Percentiles rank a stretch among this genome's conserved stretches.
Conservation (phyloP, 1,140 invertebrate genomes). For the Ceratina australensis region DNA sequence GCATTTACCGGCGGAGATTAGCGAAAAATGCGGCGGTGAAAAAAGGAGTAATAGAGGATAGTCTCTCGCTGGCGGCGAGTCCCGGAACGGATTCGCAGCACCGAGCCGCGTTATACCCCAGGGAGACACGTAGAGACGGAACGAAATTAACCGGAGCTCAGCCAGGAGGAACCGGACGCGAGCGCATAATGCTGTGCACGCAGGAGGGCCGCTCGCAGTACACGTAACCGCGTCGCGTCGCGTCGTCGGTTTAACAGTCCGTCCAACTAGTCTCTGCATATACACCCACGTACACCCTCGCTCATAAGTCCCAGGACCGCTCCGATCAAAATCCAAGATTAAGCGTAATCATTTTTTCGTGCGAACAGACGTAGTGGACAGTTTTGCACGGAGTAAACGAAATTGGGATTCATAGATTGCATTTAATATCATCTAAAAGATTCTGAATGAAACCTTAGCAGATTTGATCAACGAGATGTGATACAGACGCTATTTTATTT, state of each 20-base stretch:
- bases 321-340: too few relatives aligned
- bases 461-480: too few relatives aligned
- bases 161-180: constrained; percentile 52
- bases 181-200: constrained; percentile 58
- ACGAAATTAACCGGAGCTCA: constrained; percentile 56
- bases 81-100: constrained; percentile 16
- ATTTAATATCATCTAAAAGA: too few relatives aligned
- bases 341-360: too few relatives aligned
- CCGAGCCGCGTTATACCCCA: constrained; percentile 19
- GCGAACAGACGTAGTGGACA: too few relatives aligned
- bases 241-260: constrained; percentile 56
- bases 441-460: too few relatives aligned
- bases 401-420: too few relatives aligned
- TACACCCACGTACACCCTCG: background rate
- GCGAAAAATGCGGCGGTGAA: constrained; percentile 23
- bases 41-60: constrained; percentile 33
- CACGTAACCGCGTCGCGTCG: constrained; percentile 42
- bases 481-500: too few relatives aligned
- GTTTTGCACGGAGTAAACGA: too few relatives aligned
- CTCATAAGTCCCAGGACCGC: too few relatives aligned
- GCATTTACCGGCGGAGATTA: background rate
- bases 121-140: constrained; percentile 43
- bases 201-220: constrained; percentile 31
- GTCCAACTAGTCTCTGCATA: constrained; percentile 5
- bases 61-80: background rate